phyloP scores from a whole-genome alignment of 1,140 invertebrate species.

The Papilio polytes region DNA sequence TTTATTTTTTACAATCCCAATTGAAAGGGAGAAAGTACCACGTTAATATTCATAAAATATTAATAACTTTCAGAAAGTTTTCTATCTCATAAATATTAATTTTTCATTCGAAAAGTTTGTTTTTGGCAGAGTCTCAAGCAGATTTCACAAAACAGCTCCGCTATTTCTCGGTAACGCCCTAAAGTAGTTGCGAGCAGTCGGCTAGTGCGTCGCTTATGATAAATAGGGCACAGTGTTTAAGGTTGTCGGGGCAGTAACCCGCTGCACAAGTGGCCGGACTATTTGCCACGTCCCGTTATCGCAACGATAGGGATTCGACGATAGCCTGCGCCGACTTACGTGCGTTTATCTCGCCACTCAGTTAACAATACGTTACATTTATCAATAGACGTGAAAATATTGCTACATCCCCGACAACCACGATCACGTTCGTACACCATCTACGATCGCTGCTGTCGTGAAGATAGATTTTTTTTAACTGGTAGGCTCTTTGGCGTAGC shows the following conservation, averaged over 20 bases:
- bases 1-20: conserved; percentile 12
- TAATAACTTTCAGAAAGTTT: conserved; percentile 38
- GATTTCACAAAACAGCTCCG: conserved; percentile 24
- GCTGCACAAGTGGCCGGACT: conserved; percentile 58
- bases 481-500: conserved; percentile 48
- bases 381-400: conserved; percentile 62
- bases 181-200: conserved; percentile 9
- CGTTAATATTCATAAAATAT: conserved; percentile 36
- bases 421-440: conserved; percentile 41
- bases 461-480: conserved; percentile 53
- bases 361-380: conserved; percentile 59
- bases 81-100: conserved; percentile 40
- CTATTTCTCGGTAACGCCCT: conserved; percentile 13
- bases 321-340: conserved; percentile 68
- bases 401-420: conserved; percentile 46
- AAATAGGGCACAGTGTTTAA: conserved; percentile 64
- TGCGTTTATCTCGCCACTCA: conserved; percentile 73
- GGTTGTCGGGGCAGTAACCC: conserved; percentile 67
- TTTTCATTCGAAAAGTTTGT: conserved; percentile 27
- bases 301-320: conserved; percentile 63
- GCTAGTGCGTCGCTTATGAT: conserved; percentile 30
- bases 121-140: conserved; percentile 31
- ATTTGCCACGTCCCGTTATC: conserved; percentile 69
- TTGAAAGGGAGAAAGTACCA: conserved; percentile 29
- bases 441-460: conserved; percentile 50